Percentiles rank a stretch among this genome's conserved stretches.
These are phyloP conservation scores for Felis chaus DNA, from an alignment of 2,113 vertebrate species.

Conservation along the genomic window DNA sequence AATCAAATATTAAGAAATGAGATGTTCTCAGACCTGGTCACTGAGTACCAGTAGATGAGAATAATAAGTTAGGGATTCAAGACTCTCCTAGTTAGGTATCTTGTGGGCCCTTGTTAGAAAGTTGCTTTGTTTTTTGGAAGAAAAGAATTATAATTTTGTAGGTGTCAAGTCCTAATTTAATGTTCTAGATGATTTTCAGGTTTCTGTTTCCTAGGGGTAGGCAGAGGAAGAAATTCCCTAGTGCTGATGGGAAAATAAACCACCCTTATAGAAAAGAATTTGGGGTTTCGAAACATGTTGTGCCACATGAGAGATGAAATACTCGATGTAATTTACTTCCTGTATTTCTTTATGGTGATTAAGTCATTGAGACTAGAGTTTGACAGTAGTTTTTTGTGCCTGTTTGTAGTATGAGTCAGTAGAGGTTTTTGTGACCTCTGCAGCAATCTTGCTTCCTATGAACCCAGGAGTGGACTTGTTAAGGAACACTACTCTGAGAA, in stretches of 20 bases:
- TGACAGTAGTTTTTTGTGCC: neutral
- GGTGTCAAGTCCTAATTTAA: conserved; percentile 8
- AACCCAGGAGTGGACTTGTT: neutral
- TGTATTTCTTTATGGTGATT: neutral
- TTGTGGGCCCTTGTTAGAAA: neutral
- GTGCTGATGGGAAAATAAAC: neutral
- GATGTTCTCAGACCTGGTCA: neutral
- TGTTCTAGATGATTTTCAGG: conserved; percentile 14
- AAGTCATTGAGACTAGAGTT: neutral
- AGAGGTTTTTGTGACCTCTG: neutral
- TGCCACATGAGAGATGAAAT: conserved; percentile 12
- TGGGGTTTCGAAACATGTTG: neutral
- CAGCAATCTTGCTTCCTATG: neutral
- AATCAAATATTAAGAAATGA: neutral
- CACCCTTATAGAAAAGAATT: neutral
- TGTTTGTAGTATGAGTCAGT: neutral
- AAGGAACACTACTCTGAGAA: neutral
- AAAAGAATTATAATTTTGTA: neutral
- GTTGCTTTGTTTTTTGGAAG: conserved; percentile 24
- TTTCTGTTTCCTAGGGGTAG: neutral
- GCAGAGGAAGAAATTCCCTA: neutral
- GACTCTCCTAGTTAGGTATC: neutral
- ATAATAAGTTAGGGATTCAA: neutral
- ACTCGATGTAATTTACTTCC: neutral
- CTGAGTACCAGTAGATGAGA: neutral